Evolutionary conservation across 2,888 invertebrate genomes (phyloP).

Genomic region (Priocnemis perturbator): DNA sequence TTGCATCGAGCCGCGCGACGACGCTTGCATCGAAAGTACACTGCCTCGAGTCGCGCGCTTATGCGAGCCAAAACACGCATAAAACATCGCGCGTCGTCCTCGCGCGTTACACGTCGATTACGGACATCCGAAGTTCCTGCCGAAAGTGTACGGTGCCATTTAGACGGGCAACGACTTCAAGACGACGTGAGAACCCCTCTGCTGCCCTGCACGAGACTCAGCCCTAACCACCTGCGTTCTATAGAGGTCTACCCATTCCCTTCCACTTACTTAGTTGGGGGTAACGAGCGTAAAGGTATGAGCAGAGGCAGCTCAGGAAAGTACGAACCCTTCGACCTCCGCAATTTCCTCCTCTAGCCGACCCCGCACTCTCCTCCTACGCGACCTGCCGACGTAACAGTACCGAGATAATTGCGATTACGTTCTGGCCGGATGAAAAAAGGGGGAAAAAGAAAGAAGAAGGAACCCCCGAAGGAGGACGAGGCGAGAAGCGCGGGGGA

Average conservation of each 20-base stretch:
- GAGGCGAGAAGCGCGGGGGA: too few species aligned
- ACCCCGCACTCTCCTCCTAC: slow-evolving; percentile 32
- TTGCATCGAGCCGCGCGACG: too few species aligned
- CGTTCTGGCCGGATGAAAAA: slow-evolving; percentile 38
- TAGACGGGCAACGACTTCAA: background rate
- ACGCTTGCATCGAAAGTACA: too few species aligned
- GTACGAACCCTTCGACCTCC: slow-evolving; percentile 22
- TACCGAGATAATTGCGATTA: slow-evolving; percentile 53
- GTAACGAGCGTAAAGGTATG: slow-evolving; percentile 46
- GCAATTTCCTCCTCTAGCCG: slow-evolving; percentile 3
- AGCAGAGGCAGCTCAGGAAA: slow-evolving; percentile 24
- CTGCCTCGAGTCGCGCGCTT: too few species aligned
- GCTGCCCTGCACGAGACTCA: slow-evolving; percentile 4
- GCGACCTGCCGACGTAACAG: slow-evolving; percentile 21
- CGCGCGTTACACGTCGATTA: too few species aligned
- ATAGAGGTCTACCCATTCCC: slow-evolving; percentile 15
- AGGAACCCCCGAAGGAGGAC: background rate
- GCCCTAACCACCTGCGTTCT: slow-evolving; percentile 9
- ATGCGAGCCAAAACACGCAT: too few species aligned
- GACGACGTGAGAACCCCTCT: slow-evolving; percentile 10
- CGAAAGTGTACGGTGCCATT: too few species aligned
- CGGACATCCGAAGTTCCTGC: too few species aligned
- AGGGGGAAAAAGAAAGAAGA: too few species aligned
- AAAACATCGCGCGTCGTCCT: too few species aligned
- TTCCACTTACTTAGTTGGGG: slow-evolving; percentile 29